Evolutionary conservation across 2,113 vertebrate species (phyloP).

Genomic region (Anser cygnoides): DNA sequence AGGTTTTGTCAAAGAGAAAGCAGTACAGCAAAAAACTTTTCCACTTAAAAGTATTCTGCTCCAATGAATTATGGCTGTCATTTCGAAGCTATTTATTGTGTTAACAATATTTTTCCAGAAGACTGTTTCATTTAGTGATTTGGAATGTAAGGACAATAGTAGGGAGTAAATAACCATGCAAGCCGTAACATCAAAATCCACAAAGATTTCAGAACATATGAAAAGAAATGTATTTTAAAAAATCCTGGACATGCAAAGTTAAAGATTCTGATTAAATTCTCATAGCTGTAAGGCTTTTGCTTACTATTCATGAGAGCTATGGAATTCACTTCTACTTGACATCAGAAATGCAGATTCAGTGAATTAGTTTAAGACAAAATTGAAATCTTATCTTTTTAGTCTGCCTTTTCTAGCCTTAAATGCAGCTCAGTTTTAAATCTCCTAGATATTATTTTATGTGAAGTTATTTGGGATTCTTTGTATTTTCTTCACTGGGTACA

Average conservation of each 20-base stretch:
- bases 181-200: slow-evolving; percentile 32
- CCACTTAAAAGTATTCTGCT: slow-evolving; percentile 45
- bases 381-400: slow-evolving; percentile 70
- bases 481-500: slow-evolving; percentile 45
- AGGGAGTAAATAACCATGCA: slow-evolving; percentile 19
- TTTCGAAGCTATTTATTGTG: slow-evolving; percentile 5
- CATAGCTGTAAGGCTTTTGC: slow-evolving; percentile 61
- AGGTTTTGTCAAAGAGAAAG: slow-evolving; percentile 13
- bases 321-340: slow-evolving; percentile 59
- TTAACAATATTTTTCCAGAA: slow-evolving; percentile 46
- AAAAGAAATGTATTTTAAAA: slow-evolving; percentile 1
- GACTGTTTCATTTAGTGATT: slow-evolving; percentile 46
- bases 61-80: slow-evolving; percentile 33
- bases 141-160: slow-evolving; percentile 16
- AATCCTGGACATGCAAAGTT: slow-evolving; percentile 37
- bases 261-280: slow-evolving; percentile 65
- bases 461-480: slow-evolving; percentile 63
- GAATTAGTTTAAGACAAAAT: slow-evolving; percentile 70
- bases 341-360: slow-evolving; percentile 76
- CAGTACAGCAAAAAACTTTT: slow-evolving; percentile 6
- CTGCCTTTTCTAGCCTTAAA: slow-evolving; percentile 64
- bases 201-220: slow-evolving; percentile 34
- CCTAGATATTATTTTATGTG: slow-evolving; percentile 67
- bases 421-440: slow-evolving; percentile 70
- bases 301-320: slow-evolving; percentile 52